Conservation (phyloP, 2,797 vertebrate species). For the Yasuhikotakia modesta region DNA sequence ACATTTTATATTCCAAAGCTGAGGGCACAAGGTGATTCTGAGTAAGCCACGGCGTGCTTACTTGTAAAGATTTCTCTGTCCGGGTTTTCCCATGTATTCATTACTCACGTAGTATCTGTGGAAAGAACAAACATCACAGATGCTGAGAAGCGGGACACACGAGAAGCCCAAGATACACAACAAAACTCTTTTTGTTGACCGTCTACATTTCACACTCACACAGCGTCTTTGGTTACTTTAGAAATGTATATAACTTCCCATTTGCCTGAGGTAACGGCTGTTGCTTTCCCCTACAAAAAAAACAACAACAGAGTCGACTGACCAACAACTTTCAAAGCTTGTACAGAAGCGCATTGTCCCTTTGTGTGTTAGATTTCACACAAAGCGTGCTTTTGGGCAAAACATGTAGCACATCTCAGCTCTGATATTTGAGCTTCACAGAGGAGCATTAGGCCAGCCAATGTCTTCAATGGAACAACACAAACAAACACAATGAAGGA, state of each 20-base stretch:
- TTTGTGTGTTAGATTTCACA: not conserved
- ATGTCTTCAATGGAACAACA: not conserved
- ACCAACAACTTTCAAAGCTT: slow-evolving; percentile 9
- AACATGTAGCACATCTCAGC: not conserved
- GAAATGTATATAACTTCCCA: slow-evolving; percentile 94
- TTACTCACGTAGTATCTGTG: slow-evolving; percentile 94
- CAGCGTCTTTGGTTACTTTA: slow-evolving; percentile 81
- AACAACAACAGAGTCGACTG: slow-evolving; percentile 60
- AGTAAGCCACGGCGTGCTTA: slow-evolving; percentile 67
- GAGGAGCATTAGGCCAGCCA: not conserved
- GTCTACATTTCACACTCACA: slow-evolving; percentile 76
- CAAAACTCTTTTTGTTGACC: not conserved
- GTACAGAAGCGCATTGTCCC: not conserved
- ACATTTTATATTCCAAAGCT: not conserved
- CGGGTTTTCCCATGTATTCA: slow-evolving; percentile 79
- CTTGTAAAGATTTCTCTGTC: slow-evolving; percentile 93
- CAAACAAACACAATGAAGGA: not conserved
- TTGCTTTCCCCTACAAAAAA: slow-evolving; percentile 80
- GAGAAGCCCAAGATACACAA: not conserved
- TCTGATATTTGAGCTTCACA: not conserved
- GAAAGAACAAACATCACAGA: slow-evolving; percentile 58
- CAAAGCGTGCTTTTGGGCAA: not conserved
- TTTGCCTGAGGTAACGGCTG: slow-evolving; percentile 83
- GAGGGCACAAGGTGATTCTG: not conserved
- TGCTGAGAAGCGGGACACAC: not conserved